phyloP scores from a whole-genome alignment of 2,888 invertebrate species.

The Cylindroiulus punctatus region DNA sequence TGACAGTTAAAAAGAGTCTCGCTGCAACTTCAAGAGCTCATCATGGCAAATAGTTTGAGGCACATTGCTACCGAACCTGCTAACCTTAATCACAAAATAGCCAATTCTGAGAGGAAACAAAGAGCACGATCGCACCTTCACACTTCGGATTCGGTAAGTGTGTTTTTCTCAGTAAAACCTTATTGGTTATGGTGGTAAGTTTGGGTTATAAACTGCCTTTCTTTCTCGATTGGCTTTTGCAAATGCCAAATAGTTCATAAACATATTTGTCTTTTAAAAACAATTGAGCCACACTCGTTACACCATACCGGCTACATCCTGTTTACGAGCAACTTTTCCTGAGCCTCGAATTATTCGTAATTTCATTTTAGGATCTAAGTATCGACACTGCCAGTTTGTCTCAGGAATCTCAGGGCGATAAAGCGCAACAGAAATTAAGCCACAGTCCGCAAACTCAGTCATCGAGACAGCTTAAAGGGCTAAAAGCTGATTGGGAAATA shows the following conservation, averaged over 20 bases:
- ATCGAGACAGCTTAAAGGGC: slow-evolving; percentile 4
- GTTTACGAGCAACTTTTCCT: too few relatives aligned
- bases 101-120: not conserved
- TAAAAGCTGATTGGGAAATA: slow-evolving; percentile 82
- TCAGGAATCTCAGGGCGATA: slow-evolving; percentile 59
- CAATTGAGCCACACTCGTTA: too few relatives aligned
- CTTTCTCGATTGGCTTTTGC: too few relatives aligned
- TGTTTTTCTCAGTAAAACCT: not conserved
- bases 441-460: slow-evolving; percentile 51
- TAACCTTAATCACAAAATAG: slow-evolving; percentile 63
- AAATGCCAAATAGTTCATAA: too few relatives aligned
- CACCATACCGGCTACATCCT: too few relatives aligned
- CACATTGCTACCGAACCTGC: slow-evolving; percentile 70
- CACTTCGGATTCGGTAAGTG: slow-evolving; percentile 65
- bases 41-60: slow-evolving; percentile 63
- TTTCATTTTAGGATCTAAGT: slow-evolving; percentile 59
- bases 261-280: too few relatives aligned
- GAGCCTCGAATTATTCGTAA: too few relatives aligned
- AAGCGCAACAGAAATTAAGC: slow-evolving; percentile 54
- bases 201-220: too few relatives aligned
- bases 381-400: slow-evolving; percentile 60
- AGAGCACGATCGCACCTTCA: slow-evolving; percentile 58
- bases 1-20: not conserved
- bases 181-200: too few relatives aligned
- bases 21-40: not conserved